Conservation (phyloP, 2,113 vertebrate genomes). For the Cisticola juncidis region DNA sequence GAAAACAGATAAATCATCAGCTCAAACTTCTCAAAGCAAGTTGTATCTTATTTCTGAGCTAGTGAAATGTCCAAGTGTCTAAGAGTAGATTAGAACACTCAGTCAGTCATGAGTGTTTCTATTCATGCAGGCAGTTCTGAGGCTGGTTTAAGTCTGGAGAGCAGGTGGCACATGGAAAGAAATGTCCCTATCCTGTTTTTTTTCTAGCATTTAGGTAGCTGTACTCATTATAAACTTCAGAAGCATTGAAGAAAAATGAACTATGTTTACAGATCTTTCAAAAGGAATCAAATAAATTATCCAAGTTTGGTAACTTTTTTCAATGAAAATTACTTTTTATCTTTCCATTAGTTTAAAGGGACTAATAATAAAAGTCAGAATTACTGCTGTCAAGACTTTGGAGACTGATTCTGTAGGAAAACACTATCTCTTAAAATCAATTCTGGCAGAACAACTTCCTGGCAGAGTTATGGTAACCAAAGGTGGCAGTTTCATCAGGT, state of each 20-base stretch:
- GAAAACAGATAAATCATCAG: neutral
- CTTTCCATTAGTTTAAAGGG: neutral
- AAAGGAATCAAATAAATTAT: neutral
- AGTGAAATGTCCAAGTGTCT: neutral
- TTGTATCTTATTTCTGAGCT: neutral
- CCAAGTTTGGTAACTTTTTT: neutral
- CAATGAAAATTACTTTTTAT: neutral
- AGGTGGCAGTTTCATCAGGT: neutral
- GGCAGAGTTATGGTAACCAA: neutral
- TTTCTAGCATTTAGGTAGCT: neutral
- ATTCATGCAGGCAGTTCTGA: neutral
- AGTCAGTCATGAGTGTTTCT: neutral
- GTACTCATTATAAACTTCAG: neutral
- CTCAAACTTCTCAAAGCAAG: neutral
- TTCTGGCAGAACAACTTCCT: neutral
- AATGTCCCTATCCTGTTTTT: accelerated
- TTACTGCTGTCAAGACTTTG: neutral
- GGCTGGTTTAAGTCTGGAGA: neutral
- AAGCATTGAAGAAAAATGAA: neutral
- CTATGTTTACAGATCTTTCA: neutral
- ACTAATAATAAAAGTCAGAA: neutral
- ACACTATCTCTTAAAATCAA: neutral
- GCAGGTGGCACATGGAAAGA: neutral
- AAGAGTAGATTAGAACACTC: neutral
- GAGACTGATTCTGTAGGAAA: neutral